Conservation (phyloP, 2,113 vertebrate genomes). For the Spea multiplicata region DNA sequence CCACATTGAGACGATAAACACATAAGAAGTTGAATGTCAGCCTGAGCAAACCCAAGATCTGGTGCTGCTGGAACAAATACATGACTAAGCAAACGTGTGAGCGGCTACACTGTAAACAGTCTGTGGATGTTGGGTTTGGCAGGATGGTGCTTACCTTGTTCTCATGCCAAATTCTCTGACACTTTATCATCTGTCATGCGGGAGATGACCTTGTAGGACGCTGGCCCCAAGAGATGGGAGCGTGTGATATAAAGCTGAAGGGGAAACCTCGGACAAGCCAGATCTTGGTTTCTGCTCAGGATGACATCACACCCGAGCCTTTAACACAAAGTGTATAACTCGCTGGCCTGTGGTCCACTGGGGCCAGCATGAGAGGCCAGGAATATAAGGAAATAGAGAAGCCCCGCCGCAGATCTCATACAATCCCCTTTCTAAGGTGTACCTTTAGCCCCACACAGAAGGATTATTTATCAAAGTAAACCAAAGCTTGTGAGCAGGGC, state of each 20-base stretch:
- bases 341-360: neutral
- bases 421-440: neutral
- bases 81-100: conserved; percentile 35
- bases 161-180: conserved; percentile 37
- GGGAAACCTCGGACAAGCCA: neutral
- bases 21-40: conserved; percentile 30
- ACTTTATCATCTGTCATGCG: conserved; percentile 41
- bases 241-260: conserved; percentile 6
- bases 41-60: conserved; percentile 41
- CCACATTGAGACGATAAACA: conserved; percentile 16
- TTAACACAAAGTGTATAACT: conserved; percentile 29
- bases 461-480: conserved; percentile 31
- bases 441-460: neutral
- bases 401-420: neutral
- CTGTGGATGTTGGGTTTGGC: conserved; percentile 39
- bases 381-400: conserved; percentile 4
- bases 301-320: conserved; percentile 31
- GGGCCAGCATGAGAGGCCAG: conserved; percentile 15
- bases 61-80: conserved; percentile 32
- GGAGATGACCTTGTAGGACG: conserved; percentile 31
- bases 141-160: conserved; percentile 37
- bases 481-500: neutral
- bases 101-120: conserved; percentile 39
- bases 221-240: conserved; percentile 8
- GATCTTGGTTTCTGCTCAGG: conserved; percentile 38